A percentile compares a stretch with the other conserved stretches of the same genome.
These are phyloP conservation scores for Argopecten irradians DNA, from an alignment of 1,140 invertebrate species.

Conservation along the genomic window DNA sequence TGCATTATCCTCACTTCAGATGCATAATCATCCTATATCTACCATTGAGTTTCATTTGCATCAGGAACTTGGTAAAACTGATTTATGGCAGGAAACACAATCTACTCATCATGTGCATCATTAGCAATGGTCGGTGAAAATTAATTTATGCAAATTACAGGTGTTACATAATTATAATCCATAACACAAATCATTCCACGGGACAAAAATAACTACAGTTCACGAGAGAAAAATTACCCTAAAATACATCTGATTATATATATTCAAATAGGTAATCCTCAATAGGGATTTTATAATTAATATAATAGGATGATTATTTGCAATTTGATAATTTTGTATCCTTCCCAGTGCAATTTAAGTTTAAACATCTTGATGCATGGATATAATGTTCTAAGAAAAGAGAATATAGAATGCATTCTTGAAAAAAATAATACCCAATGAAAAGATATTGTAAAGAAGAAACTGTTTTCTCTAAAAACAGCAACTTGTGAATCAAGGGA, in stretches of 20 bases:
- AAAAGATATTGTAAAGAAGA: too few species aligned
- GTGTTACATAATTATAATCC: not conserved
- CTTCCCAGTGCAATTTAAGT: too few species aligned
- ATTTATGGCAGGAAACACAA: not conserved
- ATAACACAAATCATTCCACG: not conserved
- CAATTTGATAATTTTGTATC: too few species aligned
- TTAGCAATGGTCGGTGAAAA: not conserved
- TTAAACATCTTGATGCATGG: too few species aligned
- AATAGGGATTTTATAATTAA: too few species aligned
- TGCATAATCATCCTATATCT: not conserved
- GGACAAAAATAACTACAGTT: not conserved
- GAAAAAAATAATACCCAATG: too few species aligned
- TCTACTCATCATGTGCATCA: conserved; percentile 9
- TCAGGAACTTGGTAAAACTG: not conserved
- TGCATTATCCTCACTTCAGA: not conserved
- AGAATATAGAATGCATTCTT: too few species aligned
- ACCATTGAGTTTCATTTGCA: not conserved
- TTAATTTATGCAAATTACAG: not conserved
- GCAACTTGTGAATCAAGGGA: not conserved
- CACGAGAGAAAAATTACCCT: not conserved
- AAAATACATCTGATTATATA: too few species aligned
- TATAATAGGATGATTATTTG: too few species aligned
- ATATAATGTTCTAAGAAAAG: too few species aligned
- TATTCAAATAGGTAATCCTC: too few species aligned
- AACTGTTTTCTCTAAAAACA: not conserved